Conservation (phyloP, 2,113 vertebrate species). For the Glaucomys volans region DNA sequence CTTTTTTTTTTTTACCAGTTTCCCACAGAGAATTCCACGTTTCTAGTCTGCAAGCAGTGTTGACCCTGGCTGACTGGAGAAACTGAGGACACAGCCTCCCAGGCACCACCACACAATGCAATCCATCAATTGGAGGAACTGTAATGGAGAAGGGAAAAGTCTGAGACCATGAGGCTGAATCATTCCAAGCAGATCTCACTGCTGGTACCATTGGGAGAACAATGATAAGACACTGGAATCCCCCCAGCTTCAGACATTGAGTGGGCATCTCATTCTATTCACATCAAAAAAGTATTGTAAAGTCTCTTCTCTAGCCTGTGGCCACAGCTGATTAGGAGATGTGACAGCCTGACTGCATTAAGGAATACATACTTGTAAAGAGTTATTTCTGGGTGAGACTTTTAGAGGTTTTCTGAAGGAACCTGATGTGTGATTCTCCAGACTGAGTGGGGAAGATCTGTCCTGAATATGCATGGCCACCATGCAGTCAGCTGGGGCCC, state of each 20-base stretch:
- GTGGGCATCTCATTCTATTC: background rate
- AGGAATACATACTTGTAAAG: background rate
- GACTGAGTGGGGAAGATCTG: background rate
- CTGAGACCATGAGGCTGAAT: background rate
- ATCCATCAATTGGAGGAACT: conserved; percentile 90
- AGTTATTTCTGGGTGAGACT: background rate
- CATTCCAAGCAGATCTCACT: background rate
- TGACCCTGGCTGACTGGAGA: conserved; percentile 93
- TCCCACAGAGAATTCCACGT: conserved; percentile 98
- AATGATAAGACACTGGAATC: background rate
- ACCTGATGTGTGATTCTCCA: background rate
- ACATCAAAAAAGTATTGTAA: background rate
- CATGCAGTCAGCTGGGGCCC: background rate
- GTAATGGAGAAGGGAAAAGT: conserved; percentile 35
- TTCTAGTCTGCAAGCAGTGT: conserved; percentile 93
- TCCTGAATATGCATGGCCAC: background rate
- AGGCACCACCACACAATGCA: conserved; percentile 93
- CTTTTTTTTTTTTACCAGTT: conserved; percentile 89
- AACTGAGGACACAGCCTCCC: conserved; percentile 93
- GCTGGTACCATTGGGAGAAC: background rate
- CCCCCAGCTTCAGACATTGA: background rate
- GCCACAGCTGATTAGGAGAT: background rate
- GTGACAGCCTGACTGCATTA: background rate
- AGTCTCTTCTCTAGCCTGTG: background rate
- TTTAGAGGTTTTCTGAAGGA: background rate